phyloP scores from a whole-genome alignment of 2,888 invertebrate species.

The Phasia obesa region DNA sequence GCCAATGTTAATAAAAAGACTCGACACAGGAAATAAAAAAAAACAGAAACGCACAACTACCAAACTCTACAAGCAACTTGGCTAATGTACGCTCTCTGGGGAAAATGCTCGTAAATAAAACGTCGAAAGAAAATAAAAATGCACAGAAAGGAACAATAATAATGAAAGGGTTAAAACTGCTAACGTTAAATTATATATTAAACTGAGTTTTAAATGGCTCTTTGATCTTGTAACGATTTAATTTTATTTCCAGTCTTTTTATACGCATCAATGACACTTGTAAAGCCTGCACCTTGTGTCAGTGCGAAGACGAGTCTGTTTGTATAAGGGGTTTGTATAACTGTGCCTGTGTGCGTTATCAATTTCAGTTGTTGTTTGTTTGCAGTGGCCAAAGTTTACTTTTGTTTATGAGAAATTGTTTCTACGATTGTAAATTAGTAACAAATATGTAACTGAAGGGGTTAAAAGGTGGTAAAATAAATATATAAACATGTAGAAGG shows the following conservation, averaged over 20 bases:
- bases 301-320: not conserved
- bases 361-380: conserved; percentile 9
- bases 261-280: conserved; percentile 61
- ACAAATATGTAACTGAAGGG: conserved; percentile 49
- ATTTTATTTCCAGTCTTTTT: conserved; percentile 59
- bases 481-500: too few relatives aligned
- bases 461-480: conserved; percentile 48
- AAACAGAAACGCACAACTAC: conserved; percentile 17
- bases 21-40: conserved; percentile 46
- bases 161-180: conserved; percentile 61
- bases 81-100: not conserved
- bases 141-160: conserved; percentile 32
- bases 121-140: conserved; percentile 16
- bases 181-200: conserved; percentile 64
- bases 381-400: not conserved
- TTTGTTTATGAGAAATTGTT: conserved; percentile 37
- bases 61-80: too few relatives aligned
- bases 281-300: conserved; percentile 57
- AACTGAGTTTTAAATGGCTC: conserved; percentile 55
- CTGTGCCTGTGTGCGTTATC: not conserved
- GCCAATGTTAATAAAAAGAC: not conserved
- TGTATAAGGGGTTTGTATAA: not conserved
- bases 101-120: conserved; percentile 44
- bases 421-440: conserved; percentile 36
- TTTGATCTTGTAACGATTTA: conserved; percentile 60